A percentile compares a stretch with the other conserved stretches of the same genome.
phyloP scores from a whole-genome alignment of 1,140 invertebrate species.

The Sinella curviseta region DNA sequence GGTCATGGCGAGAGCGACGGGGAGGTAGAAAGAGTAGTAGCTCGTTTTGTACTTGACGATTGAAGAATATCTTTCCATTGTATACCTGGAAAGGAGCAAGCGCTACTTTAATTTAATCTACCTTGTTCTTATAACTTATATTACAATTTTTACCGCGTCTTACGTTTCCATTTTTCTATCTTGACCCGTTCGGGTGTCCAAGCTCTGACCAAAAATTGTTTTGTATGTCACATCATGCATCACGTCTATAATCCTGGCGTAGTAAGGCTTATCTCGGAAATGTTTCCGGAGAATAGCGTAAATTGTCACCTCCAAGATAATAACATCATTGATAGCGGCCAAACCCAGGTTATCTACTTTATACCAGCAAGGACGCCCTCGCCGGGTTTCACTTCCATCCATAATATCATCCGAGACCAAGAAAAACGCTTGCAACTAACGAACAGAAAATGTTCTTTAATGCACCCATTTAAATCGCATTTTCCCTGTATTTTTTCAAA shows the following conservation, averaged over 20 bases:
- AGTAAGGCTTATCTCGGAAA: constrained; percentile 59
- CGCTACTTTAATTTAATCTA: too few species aligned
- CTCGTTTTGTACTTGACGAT: constrained; percentile 95
- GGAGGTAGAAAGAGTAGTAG: constrained; percentile 92
- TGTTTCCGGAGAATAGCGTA: constrained; percentile 61
- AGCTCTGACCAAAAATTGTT: constrained; percentile 75
- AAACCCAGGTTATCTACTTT: constrained; percentile 60
- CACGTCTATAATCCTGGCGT: constrained; percentile 60
- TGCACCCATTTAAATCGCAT: too few species aligned
- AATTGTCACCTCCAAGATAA: constrained; percentile 61
- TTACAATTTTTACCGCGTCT: too few species aligned
- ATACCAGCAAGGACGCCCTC: constrained; percentile 68
- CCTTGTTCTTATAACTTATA: too few species aligned
- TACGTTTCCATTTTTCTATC: constrained; percentile 44
- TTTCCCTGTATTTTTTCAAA: background rate
- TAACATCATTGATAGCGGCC: constrained; percentile 65
- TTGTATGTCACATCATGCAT: constrained; percentile 71
- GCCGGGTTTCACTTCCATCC: constrained; percentile 62
- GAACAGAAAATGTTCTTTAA: constrained; percentile 41
- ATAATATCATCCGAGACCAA: constrained; percentile 69
- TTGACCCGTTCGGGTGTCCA: constrained; percentile 65
- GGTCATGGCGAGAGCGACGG: constrained; percentile 82
- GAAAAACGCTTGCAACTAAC: constrained; percentile 67
- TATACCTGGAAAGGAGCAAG: too few species aligned
- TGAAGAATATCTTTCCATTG: constrained; percentile 80